Conservation (phyloP, 2,797 vertebrate genomes). For the Crossoptilon crossoptilon region DNA sequence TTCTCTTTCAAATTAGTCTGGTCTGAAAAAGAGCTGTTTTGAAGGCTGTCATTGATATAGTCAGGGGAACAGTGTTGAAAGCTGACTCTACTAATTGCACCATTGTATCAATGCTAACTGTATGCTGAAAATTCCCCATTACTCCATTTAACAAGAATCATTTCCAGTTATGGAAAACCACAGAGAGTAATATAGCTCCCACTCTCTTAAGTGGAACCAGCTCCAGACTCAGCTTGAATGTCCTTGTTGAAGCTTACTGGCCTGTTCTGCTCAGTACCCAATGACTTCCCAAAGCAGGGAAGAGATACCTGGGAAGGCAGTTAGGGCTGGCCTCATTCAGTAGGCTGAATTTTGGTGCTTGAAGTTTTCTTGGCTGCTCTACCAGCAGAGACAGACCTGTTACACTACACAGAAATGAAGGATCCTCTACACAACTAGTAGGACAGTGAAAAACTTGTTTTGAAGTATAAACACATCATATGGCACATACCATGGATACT, state of each 20-base stretch:
- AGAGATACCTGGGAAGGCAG: neutral
- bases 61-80: neutral
- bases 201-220: neutral
- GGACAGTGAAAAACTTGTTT: neutral
- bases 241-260: neutral
- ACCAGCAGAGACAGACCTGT: neutral
- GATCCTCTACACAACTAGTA: neutral
- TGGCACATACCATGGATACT: neutral
- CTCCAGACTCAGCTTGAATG: neutral
- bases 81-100: neutral
- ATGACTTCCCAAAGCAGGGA: neutral
- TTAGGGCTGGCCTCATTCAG: neutral
- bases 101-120: neutral
- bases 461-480: accelerated
- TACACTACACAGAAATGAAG: neutral
- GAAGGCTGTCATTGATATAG: neutral
- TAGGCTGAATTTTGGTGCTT: neutral
- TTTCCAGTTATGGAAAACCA: neutral
- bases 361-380: neutral
- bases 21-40: conserved; percentile 8
- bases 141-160: accelerated
- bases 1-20: neutral
- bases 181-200: accelerated
- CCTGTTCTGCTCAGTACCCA: neutral
- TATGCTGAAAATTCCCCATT: neutral